Evolutionary conservation across 1,140 invertebrate species (phyloP).

Genomic region (Macrostomum lignano): DNA sequence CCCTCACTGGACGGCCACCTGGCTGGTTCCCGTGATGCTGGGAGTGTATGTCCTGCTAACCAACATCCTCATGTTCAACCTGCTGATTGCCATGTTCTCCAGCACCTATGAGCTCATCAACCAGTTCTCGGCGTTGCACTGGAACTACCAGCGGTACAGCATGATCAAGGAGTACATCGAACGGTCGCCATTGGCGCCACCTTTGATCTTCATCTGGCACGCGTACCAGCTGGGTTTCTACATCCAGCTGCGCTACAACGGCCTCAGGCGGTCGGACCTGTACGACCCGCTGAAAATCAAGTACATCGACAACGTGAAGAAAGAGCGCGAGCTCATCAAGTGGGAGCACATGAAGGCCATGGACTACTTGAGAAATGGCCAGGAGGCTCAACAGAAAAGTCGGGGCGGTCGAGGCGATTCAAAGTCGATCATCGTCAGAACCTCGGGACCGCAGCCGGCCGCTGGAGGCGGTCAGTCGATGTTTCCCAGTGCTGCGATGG

Average conservation of each 20-base stretch:
- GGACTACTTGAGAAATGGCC: conserved; percentile 13
- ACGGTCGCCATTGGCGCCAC: conserved; percentile 24
- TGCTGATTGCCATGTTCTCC: conserved; percentile 22
- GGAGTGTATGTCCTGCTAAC: conserved; percentile 21
- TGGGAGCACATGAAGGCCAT: conserved; percentile 25
- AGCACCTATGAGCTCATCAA: conserved; percentile 6
- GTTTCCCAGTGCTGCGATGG: too few relatives aligned
- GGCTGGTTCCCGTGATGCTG: conserved; percentile 14
- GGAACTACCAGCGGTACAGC: conserved; percentile 24
- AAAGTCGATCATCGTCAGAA: background rate
- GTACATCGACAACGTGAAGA: conserved; percentile 4
- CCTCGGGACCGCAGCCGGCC: too few relatives aligned
- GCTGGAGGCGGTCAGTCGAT: background rate
- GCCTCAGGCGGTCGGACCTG: too few relatives aligned
- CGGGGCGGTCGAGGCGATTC: conserved; percentile 1
- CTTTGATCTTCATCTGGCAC: conserved; percentile 24
- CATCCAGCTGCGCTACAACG: too few relatives aligned
- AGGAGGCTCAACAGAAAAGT: conserved; percentile 5
- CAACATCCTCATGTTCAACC: conserved; percentile 22
- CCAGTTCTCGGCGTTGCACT: conserved; percentile 3
- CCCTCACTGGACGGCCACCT: conserved; percentile 8
- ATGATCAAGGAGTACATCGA: conserved; percentile 25
- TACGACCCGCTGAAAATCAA: too few relatives aligned
- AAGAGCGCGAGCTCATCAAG: conserved; percentile 5
- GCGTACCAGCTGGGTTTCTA: conserved; percentile 9